Evolutionary conservation across 2,113 vertebrate genomes (phyloP).

Genomic region (Ginglymostoma cirratum): DNA sequence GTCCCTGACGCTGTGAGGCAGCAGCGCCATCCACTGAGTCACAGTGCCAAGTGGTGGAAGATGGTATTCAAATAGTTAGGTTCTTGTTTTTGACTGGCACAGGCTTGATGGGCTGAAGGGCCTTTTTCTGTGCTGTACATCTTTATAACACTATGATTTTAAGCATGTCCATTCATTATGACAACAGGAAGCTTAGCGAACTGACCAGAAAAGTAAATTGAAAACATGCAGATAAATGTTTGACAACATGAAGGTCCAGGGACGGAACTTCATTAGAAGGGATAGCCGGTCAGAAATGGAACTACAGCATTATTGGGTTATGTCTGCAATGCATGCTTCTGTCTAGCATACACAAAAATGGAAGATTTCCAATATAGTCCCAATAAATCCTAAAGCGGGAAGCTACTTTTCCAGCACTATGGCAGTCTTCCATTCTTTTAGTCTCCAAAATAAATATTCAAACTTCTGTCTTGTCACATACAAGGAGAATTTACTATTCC

Average conservation of each 20-base stretch:
- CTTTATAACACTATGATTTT: too few species aligned
- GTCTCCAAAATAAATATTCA: slow-evolving; percentile 9
- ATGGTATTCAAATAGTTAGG: too few species aligned
- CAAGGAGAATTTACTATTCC: background rate
- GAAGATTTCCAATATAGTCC: background rate
- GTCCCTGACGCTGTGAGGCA: too few species aligned
- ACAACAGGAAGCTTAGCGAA: background rate
- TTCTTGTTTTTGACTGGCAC: too few species aligned
- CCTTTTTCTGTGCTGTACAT: too few species aligned
- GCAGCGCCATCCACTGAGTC: too few species aligned
- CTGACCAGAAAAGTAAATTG: background rate
- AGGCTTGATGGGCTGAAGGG: too few species aligned
- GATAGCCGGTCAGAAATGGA: background rate
- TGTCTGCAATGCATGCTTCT: background rate
- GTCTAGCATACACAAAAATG: background rate
- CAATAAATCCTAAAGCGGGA: background rate
- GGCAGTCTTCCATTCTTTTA: background rate
- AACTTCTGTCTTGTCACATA: background rate
- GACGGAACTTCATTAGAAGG: background rate
- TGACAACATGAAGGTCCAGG: background rate
- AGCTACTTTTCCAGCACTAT: background rate
- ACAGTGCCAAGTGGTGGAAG: too few species aligned
- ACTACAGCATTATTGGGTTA: background rate
- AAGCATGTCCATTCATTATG: background rate
- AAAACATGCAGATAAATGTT: background rate